Conservation (phyloP, 2,888 invertebrate species). For the Actias luna region DNA sequence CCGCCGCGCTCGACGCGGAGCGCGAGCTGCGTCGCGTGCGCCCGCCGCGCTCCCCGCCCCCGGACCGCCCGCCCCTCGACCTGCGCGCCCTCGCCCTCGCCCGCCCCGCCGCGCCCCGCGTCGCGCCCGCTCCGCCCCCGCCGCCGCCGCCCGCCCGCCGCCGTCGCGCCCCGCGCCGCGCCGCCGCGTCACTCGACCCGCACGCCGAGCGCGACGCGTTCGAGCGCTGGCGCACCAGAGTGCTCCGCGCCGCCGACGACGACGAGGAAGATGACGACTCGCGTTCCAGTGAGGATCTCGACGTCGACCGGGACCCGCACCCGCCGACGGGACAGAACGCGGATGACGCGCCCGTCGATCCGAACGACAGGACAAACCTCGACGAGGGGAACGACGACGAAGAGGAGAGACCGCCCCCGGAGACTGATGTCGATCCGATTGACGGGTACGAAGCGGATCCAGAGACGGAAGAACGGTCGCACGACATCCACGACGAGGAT, state of each 20-base stretch:
- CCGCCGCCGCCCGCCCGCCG: slow-evolving; percentile 30
- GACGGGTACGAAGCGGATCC: slow-evolving; percentile 37
- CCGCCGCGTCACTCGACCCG: slow-evolving; percentile 41
- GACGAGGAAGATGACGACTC: slow-evolving; percentile 48
- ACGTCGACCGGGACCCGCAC: slow-evolving; percentile 25
- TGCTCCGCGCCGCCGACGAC: slow-evolving; percentile 44
- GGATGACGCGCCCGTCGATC: slow-evolving; percentile 26
- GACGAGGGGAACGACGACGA: slow-evolving; percentile 26
- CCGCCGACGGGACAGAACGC: slow-evolving; percentile 23
- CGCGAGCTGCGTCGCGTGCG: slow-evolving; percentile 42
- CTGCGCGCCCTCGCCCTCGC: slow-evolving; percentile 35
- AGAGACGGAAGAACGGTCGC: slow-evolving; percentile 37
- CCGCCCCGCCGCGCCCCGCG: slow-evolving; percentile 32
- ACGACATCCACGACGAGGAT: slow-evolving; percentile 40
- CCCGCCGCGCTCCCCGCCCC: slow-evolving; percentile 30
- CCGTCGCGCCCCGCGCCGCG: slow-evolving; percentile 38
- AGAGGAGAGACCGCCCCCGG: slow-evolving; percentile 26
- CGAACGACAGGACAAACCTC: background rate
- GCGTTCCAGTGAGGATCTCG: slow-evolving; percentile 55
- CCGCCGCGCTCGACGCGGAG: slow-evolving; percentile 54
- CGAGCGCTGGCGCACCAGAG: slow-evolving; percentile 63
- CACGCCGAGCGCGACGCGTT: slow-evolving; percentile 61
- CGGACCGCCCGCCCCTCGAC: slow-evolving; percentile 39
- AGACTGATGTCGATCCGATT: slow-evolving; percentile 19
- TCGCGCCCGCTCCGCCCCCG: slow-evolving; percentile 26